phyloP scores from a whole-genome alignment of 2,888 invertebrate genomes.

The Strigamia crassipes region DNA sequence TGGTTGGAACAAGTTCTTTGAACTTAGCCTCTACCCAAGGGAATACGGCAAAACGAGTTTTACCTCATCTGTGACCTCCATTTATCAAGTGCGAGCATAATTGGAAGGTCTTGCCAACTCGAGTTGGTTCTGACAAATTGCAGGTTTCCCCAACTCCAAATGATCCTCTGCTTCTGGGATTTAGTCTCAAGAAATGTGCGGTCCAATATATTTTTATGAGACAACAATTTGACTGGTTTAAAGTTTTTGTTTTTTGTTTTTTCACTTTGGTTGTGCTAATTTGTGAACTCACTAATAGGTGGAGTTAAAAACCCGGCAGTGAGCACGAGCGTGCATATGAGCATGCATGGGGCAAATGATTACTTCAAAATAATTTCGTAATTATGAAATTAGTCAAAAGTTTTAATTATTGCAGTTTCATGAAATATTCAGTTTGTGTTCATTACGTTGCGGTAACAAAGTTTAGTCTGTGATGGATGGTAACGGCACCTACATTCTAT shows the following conservation, averaged over 20 bases:
- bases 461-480: slow-evolving; percentile 3
- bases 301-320: not conserved
- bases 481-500: slow-evolving; percentile 23
- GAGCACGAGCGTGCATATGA: not conserved
- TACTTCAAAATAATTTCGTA: not conserved
- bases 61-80: slow-evolving; percentile 40
- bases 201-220: slow-evolving; percentile 34
- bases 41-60: slow-evolving; percentile 36
- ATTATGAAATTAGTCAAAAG: not conserved
- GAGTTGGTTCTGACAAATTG: slow-evolving; percentile 42
- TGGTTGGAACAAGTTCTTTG: slow-evolving; percentile 40
- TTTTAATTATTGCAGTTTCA: not conserved
- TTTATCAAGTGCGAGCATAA: slow-evolving; percentile 40
- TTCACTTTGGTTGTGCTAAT: not conserved
- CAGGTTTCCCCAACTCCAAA: slow-evolving; percentile 40
- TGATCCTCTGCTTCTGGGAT: slow-evolving; percentile 42
- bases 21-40: slow-evolving; percentile 42
- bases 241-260: not conserved
- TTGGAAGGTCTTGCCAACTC: slow-evolving; percentile 42
- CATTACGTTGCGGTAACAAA: not conserved
- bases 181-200: slow-evolving; percentile 24
- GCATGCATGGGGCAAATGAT: not conserved
- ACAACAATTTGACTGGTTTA: not conserved
- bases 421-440: not conserved
- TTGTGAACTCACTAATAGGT: not conserved